These are phyloP conservation scores for Pica pica DNA, from an alignment of 2,113 vertebrate species.

Conservation along the genomic window DNA sequence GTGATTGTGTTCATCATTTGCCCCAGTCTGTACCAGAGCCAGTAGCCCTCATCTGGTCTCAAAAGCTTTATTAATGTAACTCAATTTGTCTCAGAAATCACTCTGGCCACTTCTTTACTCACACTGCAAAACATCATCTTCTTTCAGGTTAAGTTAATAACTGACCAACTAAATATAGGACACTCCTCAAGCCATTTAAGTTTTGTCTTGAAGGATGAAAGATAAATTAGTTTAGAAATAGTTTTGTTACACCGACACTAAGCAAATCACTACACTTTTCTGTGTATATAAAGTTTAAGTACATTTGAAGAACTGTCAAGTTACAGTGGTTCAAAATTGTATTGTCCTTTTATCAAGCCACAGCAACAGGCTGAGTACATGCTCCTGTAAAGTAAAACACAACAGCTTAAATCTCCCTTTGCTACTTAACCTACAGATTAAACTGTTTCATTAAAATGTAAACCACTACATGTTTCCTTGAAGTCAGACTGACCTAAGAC, in stretches of 20 bases:
- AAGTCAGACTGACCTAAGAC: not conserved
- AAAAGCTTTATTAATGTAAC: slow-evolving; percentile 26
- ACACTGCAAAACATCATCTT: not conserved
- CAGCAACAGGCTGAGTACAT: not conserved
- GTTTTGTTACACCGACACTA: slow-evolving; percentile 8
- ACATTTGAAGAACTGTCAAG: slow-evolving; percentile 17
- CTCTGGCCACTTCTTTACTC: not conserved
- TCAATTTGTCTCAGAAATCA: slow-evolving; percentile 9
- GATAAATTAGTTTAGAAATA: slow-evolving; percentile 15
- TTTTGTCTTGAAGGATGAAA: slow-evolving; percentile 8
- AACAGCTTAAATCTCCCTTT: not conserved
- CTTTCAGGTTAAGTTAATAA: slow-evolving; percentile 14
- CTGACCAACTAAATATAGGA: slow-evolving; percentile 1
- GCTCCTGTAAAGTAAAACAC: not conserved
- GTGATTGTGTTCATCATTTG: not conserved
- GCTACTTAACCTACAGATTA: not conserved
- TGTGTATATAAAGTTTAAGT: not conserved
- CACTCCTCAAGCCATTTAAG: not conserved
- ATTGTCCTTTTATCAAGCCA: not conserved
- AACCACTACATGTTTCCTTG: not conserved
- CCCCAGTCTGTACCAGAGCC: not conserved
- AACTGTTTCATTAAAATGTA: not conserved
- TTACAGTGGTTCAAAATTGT: not conserved
- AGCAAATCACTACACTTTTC: not conserved
- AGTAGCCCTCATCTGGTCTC: not conserved